Evolutionary conservation across 2,797 vertebrate genomes (phyloP), one percentile per base, ranked within the genome.

Genomic region (Pangasius sanitwongsei): DNA sequence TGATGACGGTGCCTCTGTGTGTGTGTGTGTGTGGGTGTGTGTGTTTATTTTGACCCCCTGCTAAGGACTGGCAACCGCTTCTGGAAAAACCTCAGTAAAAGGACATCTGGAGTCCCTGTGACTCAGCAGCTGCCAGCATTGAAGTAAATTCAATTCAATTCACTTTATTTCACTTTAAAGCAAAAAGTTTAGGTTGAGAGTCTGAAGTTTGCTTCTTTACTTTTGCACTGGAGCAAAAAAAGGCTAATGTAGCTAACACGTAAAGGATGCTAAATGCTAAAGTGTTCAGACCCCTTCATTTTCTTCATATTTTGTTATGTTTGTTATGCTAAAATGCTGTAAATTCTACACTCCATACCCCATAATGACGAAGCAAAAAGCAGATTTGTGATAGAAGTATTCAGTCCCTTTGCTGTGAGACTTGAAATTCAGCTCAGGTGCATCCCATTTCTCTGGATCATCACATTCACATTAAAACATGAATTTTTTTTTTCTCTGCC

Each of bases 81-180:
- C 78, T 59, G 78, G 55, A 59, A 82, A 81, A 81, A 31, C 5
- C 11, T 77, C 28, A 53, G 16, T 57, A 57, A 61, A 44, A 82
- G 80, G 20, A 82, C 77, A 80, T 80, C 50, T 80, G 50, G 48
- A 57, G 55, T 81, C 55, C 20, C 53, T 59, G 78, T 57, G 78
- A 34, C 53, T 37, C n/a, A 41, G 50, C 55, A 72, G 57, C 25
- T 44, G 69, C 55, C 70, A n/a, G 6, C 2, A 18, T 37, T 44
- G 55, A 55, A 18, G 55, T 16, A 41, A 57, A 75, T 44, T 41
- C 15, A 48, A 12, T 61, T 74, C 70, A n/a, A 12, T 13, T 18
- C 34, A 41, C 44, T 74, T 70, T n/a, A 20, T 67, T 84, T 50
- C 28, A 63, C 25, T 3, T 84, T 11, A 84, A 65, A 31, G 12